These are phyloP conservation scores for Papilio glaucus DNA, from an alignment of 1,140 invertebrate genomes.

Conservation along the genomic window DNA sequence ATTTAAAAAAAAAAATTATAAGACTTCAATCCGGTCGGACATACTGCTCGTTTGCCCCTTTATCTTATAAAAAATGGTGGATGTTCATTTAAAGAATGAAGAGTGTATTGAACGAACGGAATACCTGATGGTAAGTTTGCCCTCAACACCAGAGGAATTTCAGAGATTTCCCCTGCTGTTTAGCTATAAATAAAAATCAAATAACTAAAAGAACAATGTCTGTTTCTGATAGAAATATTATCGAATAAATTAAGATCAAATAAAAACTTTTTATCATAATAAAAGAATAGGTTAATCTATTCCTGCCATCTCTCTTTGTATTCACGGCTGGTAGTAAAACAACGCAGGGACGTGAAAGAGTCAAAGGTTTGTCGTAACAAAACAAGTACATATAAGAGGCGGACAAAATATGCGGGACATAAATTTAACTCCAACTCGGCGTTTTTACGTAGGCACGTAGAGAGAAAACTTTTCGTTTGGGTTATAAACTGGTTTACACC, in stretches of 20 bases:
- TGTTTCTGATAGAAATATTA: too few relatives aligned
- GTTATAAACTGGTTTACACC: constrained; percentile 26
- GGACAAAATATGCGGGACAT: constrained; percentile 20
- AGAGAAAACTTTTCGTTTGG: constrained; percentile 6
- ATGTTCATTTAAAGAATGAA: too few relatives aligned
- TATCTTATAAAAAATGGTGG: too few relatives aligned
- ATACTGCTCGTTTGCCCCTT: too few relatives aligned
- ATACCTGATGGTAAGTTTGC: too few relatives aligned
- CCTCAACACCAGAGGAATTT: too few relatives aligned
- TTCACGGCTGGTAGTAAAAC: constrained; percentile 13
- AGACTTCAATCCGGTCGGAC: too few relatives aligned
- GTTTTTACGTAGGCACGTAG: constrained; percentile 21
- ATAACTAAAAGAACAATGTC: too few relatives aligned
- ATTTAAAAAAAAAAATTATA: too few relatives aligned
- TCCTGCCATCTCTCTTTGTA: background rate
- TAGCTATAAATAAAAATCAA: too few relatives aligned
- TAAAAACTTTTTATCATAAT: background rate
- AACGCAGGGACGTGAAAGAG: background rate
- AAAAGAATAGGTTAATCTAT: background rate
- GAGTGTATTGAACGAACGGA: too few relatives aligned
- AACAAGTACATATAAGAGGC: constrained; percentile 20
- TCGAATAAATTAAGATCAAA: background rate
- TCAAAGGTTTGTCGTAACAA: constrained; percentile 26
- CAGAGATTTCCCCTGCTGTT: too few relatives aligned
- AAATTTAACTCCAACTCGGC: constrained; percentile 11